A percentile compares a stretch with the other conserved stretches of the same genome.
Conservation (phyloP, 2,888 invertebrate species). For the Drosophila maculinotata region DNA sequence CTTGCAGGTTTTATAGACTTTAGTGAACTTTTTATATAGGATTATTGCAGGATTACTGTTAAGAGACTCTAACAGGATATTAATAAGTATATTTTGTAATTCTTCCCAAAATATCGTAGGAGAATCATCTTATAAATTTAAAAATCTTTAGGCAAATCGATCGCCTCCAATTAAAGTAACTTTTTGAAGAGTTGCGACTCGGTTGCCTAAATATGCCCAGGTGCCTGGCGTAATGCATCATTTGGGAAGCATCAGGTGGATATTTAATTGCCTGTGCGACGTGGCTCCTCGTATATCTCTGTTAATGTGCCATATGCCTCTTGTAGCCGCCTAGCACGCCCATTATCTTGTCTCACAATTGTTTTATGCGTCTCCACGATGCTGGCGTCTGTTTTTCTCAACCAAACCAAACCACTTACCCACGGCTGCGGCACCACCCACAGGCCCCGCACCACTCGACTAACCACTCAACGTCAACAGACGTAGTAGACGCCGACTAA, state of each 20-base stretch:
- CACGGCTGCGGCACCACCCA: background rate
- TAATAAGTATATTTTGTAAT: background rate
- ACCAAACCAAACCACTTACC: background rate
- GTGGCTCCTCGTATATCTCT: constrained; percentile 35
- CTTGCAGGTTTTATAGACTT: too few relatives aligned
- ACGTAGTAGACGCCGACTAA: constrained; percentile 20
- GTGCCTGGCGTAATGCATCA: constrained; percentile 22
- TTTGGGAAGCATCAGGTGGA: constrained; percentile 50
- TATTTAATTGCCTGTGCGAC: constrained; percentile 43
- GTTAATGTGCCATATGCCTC: constrained; percentile 63
- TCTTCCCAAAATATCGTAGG: background rate
- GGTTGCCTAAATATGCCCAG: background rate
- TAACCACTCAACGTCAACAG: constrained; percentile 18
- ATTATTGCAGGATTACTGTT: background rate
- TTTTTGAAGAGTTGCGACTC: background rate
- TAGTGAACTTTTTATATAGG: too few relatives aligned
- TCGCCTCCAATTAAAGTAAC: too few relatives aligned
- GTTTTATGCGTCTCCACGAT: constrained; percentile 59
- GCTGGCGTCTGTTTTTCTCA: constrained; percentile 42
- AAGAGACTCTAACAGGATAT: too few relatives aligned
- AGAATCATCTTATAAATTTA: too few relatives aligned
- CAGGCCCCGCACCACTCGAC: constrained; percentile 6
- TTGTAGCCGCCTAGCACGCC: constrained; percentile 54
- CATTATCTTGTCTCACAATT: constrained; percentile 69
- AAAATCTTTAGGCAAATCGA: too few relatives aligned